Base-by-base conservation (phyloP, 2,113 vertebrate species). In the Protomyctophum bolini region DNA sequence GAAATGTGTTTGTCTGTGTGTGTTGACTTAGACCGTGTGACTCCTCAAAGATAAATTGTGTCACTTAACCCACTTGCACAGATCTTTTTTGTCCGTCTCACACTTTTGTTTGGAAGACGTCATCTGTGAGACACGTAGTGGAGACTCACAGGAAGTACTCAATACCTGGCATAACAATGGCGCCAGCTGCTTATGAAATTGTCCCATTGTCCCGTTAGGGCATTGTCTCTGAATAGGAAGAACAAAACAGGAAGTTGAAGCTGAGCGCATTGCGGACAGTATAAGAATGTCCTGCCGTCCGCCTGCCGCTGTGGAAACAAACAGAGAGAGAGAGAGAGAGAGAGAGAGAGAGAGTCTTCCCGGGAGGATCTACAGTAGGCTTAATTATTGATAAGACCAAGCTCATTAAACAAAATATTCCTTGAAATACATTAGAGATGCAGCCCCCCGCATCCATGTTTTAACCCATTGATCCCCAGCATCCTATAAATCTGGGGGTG, bases 181-280 rank as follows among this genome's bases (percentile, higher is more conserved):
- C 41, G 21, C 58, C 57, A 77, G 64, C 66, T 66, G 62, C 54
- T 64, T 62, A 62, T 60, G 63, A 61, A 59, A 70, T 72, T 29
- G n/a, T 41, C 10, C 58, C 71, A 82, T 82, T 82, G 80, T 82
- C 12, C 50, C 5, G 47, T 33, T 14, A 14, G 52, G 14, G 45
- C 47, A 77, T 66, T 67, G 66, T 77, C 59, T 62, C 58, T 50
- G 67, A 51, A 71, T 65, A 14, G 63, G 46, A 9, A 70, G 59
- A 58, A 63, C 33, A 58, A 62, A 75, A 84, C 75, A 72, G 75
- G 78, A 81, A 78, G 63, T 70, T 65, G 51, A 60, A 10, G 33
- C 28, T 62, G 69, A 75, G 70, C 41, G 9, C 3, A 51, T 55
- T 46, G 54, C 48, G 9, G 54, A 71, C 21, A 72, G 58, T 65